Base-by-base conservation (phyloP, 2,888 invertebrate species). In the Leptopterna dolabrata region DNA sequence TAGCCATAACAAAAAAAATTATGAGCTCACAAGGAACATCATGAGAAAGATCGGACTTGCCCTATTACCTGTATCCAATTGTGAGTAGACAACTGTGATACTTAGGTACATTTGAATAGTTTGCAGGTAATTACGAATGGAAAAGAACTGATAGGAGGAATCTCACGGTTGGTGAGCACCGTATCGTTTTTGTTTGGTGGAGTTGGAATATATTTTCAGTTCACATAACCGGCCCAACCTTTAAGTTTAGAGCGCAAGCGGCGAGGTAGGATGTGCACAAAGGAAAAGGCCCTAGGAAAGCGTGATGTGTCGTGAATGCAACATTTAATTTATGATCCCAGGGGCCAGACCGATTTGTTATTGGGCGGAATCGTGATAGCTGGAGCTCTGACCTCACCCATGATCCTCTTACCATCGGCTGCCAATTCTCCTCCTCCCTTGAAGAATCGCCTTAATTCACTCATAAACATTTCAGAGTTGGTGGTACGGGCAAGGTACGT, bases 241-340 rank as follows among this genome's bases (percentile, higher is more conserved):
- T 63, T 19, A 63, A 27, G 47, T 51, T 81, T 16, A 81, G 55
- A 55, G 24, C 47, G 81, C 63, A 55, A 83, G 63, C 63, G 83
- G 55, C 71, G 55, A 29, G 13, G 55, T 27, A 30, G 63, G 30
- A 82, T 82, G 55, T 43, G 73, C 36, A 45, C 78, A 78, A 78
- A 78, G 78, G 78, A 78, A 71, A 71, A 55, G 55, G 55, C 55
- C 19, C 55, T 55, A n/a, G 45, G 43, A 27, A 78, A 82, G 81
- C 81, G 81, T 82, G 81, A 82, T 82, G 81, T 82, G 81, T 82
- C 81, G 55, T 82, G 81, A 63, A 82, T 82, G 51, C 55, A 78
- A 82, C 55, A 27, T 55, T 51, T 55, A 82, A 82, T 82, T 82
- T 82, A 82, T 82, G 81, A 82, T 36, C 55, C 24, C 36, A 29